These are phyloP conservation scores for Heliconius cydno DNA, from an alignment of 2,888 invertebrate species.

Conservation along the genomic window DNA sequence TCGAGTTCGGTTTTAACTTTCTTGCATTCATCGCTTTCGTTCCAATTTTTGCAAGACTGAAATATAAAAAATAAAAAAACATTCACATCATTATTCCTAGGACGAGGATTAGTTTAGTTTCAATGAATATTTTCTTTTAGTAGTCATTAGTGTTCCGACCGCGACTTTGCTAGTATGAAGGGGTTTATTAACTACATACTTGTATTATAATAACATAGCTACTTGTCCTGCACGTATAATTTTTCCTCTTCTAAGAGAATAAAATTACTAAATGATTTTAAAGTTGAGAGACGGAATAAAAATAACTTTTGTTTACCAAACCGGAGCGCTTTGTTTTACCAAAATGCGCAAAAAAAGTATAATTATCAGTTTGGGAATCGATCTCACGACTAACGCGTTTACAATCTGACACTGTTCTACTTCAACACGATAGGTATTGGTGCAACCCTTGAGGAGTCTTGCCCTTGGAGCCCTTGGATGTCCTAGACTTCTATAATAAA, in stretches of 20 bases:
- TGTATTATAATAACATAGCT: no score
- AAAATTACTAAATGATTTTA: not conserved
- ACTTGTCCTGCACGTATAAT: no score
- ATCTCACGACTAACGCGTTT: no score
- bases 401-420: not conserved
- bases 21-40: slow-evolving; percentile 24
- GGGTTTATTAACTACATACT: no score
- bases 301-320: not conserved
- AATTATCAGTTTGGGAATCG: not conserved
- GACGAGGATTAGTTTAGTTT: not conserved
- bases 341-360: not conserved
- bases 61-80: not conserved
- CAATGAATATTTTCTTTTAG: not conserved
- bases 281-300: not conserved
- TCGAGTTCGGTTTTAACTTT: slow-evolving; percentile 16
- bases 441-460: not conserved
- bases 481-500: not conserved
- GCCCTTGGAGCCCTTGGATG: no score
- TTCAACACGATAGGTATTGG: not conserved
- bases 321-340: not conserved
- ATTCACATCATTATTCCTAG: no score
- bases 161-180: not conserved
- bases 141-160: not conserved
- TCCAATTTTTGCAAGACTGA: slow-evolving; percentile 26
- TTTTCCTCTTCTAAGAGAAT: no score